Conservation (phyloP, 1,140 invertebrate species). For the Coptotermes formosanus region DNA sequence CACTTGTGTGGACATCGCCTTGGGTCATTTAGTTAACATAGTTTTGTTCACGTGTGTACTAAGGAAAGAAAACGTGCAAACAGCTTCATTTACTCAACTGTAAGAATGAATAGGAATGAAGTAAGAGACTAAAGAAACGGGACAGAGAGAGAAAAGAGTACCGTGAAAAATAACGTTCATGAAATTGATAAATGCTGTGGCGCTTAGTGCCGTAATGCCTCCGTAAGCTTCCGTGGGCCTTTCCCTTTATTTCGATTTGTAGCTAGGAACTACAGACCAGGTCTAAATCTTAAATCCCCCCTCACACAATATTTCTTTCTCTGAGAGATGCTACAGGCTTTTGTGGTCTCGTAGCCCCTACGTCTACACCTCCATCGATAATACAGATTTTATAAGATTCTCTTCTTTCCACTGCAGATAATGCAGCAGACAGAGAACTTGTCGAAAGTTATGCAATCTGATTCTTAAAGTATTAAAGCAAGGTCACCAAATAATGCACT, state of each 20-base stretch:
- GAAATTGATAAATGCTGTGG: constrained; percentile 2
- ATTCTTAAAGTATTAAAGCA: too few relatives aligned
- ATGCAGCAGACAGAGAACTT: background rate
- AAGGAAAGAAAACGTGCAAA: background rate
- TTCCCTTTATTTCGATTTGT: constrained; percentile 19
- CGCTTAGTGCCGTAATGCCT: background rate
- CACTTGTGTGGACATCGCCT: too few relatives aligned
- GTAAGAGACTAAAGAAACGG: background rate
- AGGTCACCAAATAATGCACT: too few relatives aligned
- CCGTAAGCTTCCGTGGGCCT: background rate
- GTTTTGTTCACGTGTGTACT: background rate
- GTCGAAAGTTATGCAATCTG: background rate
- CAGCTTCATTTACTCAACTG: background rate
- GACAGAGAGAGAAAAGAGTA: background rate
- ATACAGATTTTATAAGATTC: background rate
- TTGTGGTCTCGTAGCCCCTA: background rate
- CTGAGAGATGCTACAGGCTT: background rate
- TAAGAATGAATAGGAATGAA: background rate
- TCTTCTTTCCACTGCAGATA: background rate
- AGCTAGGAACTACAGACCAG: background rate
- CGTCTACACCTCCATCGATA: background rate
- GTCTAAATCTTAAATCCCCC: constrained; percentile 7
- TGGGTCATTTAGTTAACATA: too few relatives aligned
- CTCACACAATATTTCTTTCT: constrained; percentile 16
- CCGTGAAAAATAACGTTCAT: constrained; percentile 11